Percentiles rank a stretch among this genome's conserved stretches.
phyloP scores from a whole-genome alignment of 2,888 invertebrate species.

The Sympetrum striolatum region DNA sequence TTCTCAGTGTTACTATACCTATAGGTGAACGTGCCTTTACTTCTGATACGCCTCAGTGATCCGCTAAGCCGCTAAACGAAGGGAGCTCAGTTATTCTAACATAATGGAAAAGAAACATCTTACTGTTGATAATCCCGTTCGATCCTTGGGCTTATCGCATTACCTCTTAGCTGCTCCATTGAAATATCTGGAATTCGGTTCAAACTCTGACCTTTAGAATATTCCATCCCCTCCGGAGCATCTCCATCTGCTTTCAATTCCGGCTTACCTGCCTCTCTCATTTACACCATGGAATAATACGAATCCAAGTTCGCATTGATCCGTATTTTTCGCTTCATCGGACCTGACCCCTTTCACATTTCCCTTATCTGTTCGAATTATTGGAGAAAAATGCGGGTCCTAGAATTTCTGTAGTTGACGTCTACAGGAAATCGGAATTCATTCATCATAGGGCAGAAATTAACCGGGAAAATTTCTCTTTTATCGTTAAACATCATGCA shows the following conservation, averaged over 20 bases:
- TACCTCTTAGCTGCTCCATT: neutral
- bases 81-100: too few species aligned
- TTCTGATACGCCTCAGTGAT: too few species aligned
- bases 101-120: too few species aligned
- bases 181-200: neutral
- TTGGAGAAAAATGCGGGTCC: neutral
- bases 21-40: too few species aligned
- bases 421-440: neutral
- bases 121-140: neutral
- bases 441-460: neutral
- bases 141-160: neutral
- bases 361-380: neutral
- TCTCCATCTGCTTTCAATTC: neutral
- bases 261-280: neutral
- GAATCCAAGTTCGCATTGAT: neutral
- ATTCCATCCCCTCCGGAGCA: neutral
- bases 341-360: neutral
- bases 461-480: too few species aligned
- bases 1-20: too few species aligned
- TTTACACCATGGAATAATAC: neutral
- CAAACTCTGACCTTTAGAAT: constrained; percentile 6
- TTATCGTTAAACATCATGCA: too few species aligned
- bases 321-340: neutral
- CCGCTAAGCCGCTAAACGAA: too few species aligned
- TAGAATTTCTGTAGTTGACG: neutral